Percentiles rank a stretch among this genome's conserved stretches.
Evolutionary conservation across 2,113 vertebrate species (phyloP).

Genomic region (Calypte anna): DNA sequence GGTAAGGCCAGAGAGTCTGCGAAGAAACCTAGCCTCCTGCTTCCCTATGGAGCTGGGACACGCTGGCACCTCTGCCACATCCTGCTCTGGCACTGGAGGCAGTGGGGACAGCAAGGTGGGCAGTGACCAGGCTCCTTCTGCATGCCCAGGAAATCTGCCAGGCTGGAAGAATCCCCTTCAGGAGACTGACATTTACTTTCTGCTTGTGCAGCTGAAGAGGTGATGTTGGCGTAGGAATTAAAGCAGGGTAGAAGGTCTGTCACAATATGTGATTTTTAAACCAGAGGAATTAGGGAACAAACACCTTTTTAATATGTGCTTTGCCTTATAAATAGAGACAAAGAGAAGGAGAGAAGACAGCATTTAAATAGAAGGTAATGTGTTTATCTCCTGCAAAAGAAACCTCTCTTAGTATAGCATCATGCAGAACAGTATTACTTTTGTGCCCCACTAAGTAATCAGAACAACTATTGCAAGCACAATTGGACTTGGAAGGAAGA

Average conservation of each 20-base stretch:
- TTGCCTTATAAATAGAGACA: background rate
- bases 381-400: background rate
- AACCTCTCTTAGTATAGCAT: background rate
- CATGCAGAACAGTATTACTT: background rate
- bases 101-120: background rate
- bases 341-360: background rate
- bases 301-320: background rate
- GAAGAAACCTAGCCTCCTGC: background rate
- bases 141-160: background rate
- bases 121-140: background rate
- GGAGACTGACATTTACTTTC: background rate
- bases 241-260: background rate
- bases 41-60: background rate
- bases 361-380: background rate
- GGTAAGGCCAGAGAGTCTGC: background rate
- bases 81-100: fast-evolving
- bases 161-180: background rate
- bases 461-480: slow-evolving; percentile 23
- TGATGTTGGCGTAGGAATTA: background rate
- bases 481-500: slow-evolving; percentile 23
- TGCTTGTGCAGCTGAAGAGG: fast-evolving
- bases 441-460: slow-evolving; percentile 2
- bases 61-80: fast-evolving
- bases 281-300: background rate
- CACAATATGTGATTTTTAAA: background rate